Evolutionary conservation across 1,140 invertebrate species (phyloP).

Genomic region (Periplaneta americana): DNA sequence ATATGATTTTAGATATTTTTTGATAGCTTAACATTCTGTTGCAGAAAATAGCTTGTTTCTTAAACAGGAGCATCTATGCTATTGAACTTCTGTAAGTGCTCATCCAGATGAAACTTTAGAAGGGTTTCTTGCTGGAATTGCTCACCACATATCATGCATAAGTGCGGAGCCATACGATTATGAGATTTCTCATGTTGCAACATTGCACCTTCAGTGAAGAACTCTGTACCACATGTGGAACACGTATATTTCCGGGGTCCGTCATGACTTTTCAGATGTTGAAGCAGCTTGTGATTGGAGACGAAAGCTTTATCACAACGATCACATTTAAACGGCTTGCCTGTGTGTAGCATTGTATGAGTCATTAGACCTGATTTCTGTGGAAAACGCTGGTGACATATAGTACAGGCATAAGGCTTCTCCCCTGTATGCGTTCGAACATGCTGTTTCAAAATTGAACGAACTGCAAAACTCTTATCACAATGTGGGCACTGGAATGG

Average conservation of each 20-base stretch:
- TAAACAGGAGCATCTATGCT: background rate
- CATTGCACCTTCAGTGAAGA: conserved; percentile 17
- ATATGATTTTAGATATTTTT: too few species aligned
- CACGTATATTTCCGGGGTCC: conserved; percentile 43
- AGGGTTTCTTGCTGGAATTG: conserved; percentile 11
- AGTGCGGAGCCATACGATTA: background rate
- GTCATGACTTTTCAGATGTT: conserved; percentile 44
- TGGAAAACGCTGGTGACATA: conserved; percentile 41
- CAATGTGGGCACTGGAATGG: conserved; percentile 41
- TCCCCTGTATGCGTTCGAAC: conserved; percentile 39
- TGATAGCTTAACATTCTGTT: too few species aligned
- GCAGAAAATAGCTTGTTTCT: too few species aligned
- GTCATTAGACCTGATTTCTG: conserved; percentile 50
- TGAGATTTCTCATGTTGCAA: conserved; percentile 11
- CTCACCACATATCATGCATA: conserved; percentile 10
- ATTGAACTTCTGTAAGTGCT: conserved; percentile 5
- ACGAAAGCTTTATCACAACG: conserved; percentile 56
- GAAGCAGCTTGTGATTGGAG: conserved; percentile 54
- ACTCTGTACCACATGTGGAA: conserved; percentile 35
- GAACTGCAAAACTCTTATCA: conserved; percentile 37
- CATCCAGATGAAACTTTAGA: conserved; percentile 16
- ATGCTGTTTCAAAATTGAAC: conserved; percentile 32
- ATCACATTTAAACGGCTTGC: conserved; percentile 46
- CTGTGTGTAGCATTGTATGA: conserved; percentile 38
- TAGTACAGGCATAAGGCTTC: conserved; percentile 38